Base-by-base conservation (phyloP, 1,140 invertebrate genomes). In the Homalodisca vitripennis region DNA sequence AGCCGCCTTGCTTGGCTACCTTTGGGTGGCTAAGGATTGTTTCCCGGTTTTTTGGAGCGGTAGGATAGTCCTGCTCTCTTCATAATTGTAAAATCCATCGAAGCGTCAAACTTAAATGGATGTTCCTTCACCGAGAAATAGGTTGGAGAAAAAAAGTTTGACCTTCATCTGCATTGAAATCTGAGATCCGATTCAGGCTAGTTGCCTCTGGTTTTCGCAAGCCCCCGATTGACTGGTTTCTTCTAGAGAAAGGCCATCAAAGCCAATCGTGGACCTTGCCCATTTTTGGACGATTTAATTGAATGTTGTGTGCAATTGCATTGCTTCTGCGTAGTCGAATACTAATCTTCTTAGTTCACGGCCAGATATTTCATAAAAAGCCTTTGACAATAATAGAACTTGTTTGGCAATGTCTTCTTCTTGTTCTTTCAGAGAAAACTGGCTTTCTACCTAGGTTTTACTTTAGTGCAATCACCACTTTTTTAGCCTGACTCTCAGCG, bases 1-100 rank as follows among this genome's bases (percentile, higher is more conserved):
- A 47, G 3, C 71, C 73, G 3, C 74, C 68, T 30, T 53, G 57
- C 53, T 65, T 71, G 46, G 26, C 60, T 24, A n/a, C 48, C 72
- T 66, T 62, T 75, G 26, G 13, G 48, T 14, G 63, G 68, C n/a
- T 55, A 48, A 47, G 72, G n/a, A n/a, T n/a, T 65, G 22, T 34
- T 69, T 14, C 57, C 62, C 22, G 77, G 74, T 69, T 75, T 73
- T 46, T 78, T n/a, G n/a, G n/a, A 71, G 0, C 80, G 79, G n/a
- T 78, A 79, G 24, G 74, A 75, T 30, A 79, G 65, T 27, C 77
- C 79, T 72, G 79, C n/a, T n/a, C n/a, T n/a, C n/a, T n/a, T n/a
- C n/a, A n/a, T n/a, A n/a, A n/a, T n/a, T n/a, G n/a, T n/a, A n/a
- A n/a, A n/a, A 62, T 78, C 79, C 3, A 17, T 53, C 30, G 41